phyloP scores from a whole-genome alignment of 2,113 vertebrate genomes.

The Vireo altiloquus region DNA sequence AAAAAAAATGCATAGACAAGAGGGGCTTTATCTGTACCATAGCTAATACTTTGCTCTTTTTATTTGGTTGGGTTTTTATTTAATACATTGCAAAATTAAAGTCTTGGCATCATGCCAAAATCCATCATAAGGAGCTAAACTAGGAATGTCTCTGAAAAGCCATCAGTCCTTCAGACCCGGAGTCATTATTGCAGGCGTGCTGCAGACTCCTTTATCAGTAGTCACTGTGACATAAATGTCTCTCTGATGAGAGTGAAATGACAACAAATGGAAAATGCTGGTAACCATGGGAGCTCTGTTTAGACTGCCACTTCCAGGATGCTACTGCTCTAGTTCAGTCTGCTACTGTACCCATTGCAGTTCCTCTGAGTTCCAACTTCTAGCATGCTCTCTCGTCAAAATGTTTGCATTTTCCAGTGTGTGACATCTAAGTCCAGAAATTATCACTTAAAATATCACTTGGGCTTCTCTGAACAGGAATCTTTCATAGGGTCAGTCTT shows the following conservation, averaged over 20 bases:
- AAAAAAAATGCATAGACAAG: background rate
- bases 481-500: conserved; percentile 23
- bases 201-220: background rate
- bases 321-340: background rate
- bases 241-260: conserved; percentile 2
- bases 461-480: background rate
- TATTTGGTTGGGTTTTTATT: background rate
- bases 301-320: conserved; percentile 22
- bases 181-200: background rate
- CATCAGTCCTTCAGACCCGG: background rate
- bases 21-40: background rate
- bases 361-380: background rate
- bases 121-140: background rate
- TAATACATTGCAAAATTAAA: background rate
- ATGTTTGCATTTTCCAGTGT: background rate
- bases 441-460: background rate
- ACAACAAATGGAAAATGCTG: conserved; percentile 19
- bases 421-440: background rate
- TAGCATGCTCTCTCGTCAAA: background rate
- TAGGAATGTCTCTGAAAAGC: background rate
- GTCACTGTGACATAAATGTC: background rate
- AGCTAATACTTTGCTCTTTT: background rate
- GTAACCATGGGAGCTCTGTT: conserved; percentile 21
- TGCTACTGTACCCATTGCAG: background rate
- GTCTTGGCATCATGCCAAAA: background rate